Conservation (phyloP, 2,888 invertebrate genomes). For the Pristionchus entomophagus region DNA sequence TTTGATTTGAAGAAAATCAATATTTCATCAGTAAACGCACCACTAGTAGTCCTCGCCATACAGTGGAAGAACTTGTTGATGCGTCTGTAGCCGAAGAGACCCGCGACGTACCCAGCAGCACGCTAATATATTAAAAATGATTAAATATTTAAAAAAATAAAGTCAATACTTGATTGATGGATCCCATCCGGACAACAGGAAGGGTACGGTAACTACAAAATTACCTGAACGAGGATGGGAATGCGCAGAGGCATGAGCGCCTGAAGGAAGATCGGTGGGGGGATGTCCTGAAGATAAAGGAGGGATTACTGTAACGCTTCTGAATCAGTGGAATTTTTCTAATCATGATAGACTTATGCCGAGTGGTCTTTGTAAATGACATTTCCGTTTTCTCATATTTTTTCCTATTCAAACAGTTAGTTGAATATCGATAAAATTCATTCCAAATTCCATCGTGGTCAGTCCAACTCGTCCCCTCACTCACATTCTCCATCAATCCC, state of each 20-base stretch:
- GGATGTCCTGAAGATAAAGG: constrained; percentile 47
- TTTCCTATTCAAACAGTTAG: too few relatives aligned
- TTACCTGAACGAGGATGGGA: constrained; percentile 26
- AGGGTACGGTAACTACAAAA: background rate
- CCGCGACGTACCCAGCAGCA: background rate
- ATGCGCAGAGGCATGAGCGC: constrained; percentile 42
- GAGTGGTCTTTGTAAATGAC: too few relatives aligned
- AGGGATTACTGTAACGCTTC: background rate
- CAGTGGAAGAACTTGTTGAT: background rate
- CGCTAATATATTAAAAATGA: background rate
- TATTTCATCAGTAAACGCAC: background rate
- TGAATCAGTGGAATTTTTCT: background rate
- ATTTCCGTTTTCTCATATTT: background rate
- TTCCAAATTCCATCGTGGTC: background rate
- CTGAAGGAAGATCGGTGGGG: constrained; percentile 45
- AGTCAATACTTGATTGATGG: too few relatives aligned
- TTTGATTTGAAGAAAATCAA: background rate
- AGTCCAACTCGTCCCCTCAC: background rate
- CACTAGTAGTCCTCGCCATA: constrained; percentile 29
- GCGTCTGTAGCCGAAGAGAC: constrained; percentile 14
- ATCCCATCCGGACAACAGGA: too few relatives aligned
- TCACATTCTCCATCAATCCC: constrained; percentile 59
- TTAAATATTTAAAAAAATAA: too few relatives aligned
- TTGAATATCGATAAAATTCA: background rate
- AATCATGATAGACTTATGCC: too few relatives aligned